A percentile compares a stretch with the other conserved stretches of the same genome.
phyloP scores from a whole-genome alignment of 1,140 invertebrate genomes.

The Leguminivora glycinivorella region DNA sequence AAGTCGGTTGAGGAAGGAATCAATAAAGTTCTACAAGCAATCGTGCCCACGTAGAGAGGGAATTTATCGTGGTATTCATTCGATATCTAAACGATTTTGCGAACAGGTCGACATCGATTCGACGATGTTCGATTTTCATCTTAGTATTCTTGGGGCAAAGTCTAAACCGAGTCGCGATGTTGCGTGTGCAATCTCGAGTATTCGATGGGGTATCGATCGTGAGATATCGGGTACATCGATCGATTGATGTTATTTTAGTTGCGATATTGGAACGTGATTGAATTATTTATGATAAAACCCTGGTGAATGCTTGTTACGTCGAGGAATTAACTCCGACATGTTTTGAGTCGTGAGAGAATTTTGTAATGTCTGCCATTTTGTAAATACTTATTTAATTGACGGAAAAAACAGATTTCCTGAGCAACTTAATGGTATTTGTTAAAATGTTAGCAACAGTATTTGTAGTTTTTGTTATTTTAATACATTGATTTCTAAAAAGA shows the following conservation, averaged over 20 bases:
- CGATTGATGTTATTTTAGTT: constrained; percentile 17
- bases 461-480: no score
- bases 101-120: constrained; percentile 19
- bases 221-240: constrained; percentile 27
- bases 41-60: constrained; percentile 35
- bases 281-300: constrained; percentile 18
- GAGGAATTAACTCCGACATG: background rate
- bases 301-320: background rate
- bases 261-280: constrained; percentile 25
- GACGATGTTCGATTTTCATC: background rate
- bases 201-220: constrained; percentile 21
- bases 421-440: no score
- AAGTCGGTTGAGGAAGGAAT: constrained; percentile 18
- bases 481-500: no score
- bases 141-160: background rate
- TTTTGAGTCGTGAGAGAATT: background rate
- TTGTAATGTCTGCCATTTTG: background rate
- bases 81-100: constrained; percentile 28
- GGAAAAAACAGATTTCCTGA: background rate
- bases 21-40: constrained; percentile 37
- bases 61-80: constrained; percentile 40
- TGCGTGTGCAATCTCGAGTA: constrained; percentile 16
- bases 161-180: background rate
- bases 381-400: background rate
- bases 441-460: no score